Evolutionary conservation across 2,888 invertebrate genomes (phyloP), one percentile per base, ranked within the genome.

Genomic region (Cacoxenus indagator): DNA sequence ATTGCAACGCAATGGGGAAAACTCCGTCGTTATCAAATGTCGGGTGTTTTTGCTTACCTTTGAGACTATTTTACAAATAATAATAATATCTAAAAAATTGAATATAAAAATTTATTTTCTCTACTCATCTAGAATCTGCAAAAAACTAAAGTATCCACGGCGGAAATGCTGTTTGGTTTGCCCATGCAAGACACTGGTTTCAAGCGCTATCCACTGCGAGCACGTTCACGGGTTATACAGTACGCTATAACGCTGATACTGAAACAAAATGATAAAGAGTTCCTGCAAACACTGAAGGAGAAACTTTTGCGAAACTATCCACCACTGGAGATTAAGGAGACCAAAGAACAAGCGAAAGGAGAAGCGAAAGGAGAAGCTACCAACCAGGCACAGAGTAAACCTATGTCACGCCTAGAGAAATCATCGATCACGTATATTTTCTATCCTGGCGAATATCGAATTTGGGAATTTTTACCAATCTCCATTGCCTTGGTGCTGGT

Each of bases 131-230:
- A 95, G 94, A 93, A 92, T 87, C 89, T 94, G 70, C 95, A 95
- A 87, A 95, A 95, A 88, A 92, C 94, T 62, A 95, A 95, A 89
- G 92, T 93, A 9, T 96, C 95, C 24, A 90, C 94, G 61, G 92
- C 95, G 0, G 98, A 98, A 89, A 93, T 98, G 90, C 90, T 97
- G 11, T 96, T 98, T 87, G 98, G 98, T 4, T 92, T 98, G 90
- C 94, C 93, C 74, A 91, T 97, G 82, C 93, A 94, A 75, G 96
- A 97, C 84, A 94, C 96, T 0, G 98, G 98, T 2, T 91, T 98
- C 68, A 96, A 96, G 85, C 90, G 95, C 46, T 96, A 96, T 88
- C 96, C 96, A 0, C 89, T 96, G 57, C 91, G 96, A 43, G 93
- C 94, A 29, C 90, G 96, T 1, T 94, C 96, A 71, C 91, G 97